Evolutionary conservation across 1,140 invertebrate species (phyloP), one percentile per base, ranked within the genome.

Genomic region (Chrysomallon squamiferum): DNA sequence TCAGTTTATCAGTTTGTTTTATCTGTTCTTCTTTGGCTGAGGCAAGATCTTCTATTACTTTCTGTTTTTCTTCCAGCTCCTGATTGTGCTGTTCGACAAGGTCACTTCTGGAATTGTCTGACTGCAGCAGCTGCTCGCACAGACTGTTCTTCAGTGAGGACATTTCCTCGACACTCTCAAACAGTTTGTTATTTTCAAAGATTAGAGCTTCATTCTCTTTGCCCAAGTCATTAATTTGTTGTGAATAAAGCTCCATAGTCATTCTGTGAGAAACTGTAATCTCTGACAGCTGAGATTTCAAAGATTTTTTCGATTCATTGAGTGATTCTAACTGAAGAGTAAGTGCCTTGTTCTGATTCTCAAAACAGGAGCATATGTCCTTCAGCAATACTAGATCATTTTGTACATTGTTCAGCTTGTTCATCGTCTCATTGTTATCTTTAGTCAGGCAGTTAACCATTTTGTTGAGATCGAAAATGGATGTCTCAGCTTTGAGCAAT

Each of bases 281-380:
- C 7, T 54, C 50, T 4, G 50, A 54, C 25, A 54, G 50, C 50
- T 54, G n/a, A 27, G 50, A 54, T 20, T 30, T 54, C 50, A 54
- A 15, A 54, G 50, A 54, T 22, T 25, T 27, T 30, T 54, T 30
- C 3, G n/a, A 54, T 5, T 13, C 29, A 25, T 54, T 30, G 18
- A 30, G 18, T 15, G 22, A 25, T 0, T 25, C 22, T 54, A 54
- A 20, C 25, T 30, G 50, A 54, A 25, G n/a, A 15, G 2, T 25
- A n/a, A 54, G 50, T 3, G n/a, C 25, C 13, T 54, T 22, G 22
- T 27, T 54, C 22, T 54, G 50, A 27, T 15, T 27, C 25, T 18
- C 4, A 20, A 27, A 18, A 27, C 22, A 54, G 25, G n/a, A 5
- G 29, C 22, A 25, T 15, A 18, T 25, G 4, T 54, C 22, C 29